A percentile compares a stretch with the other conserved stretches of the same genome.
phyloP scores from a whole-genome alignment of 2,113 vertebrate genomes.

The Istiophorus platypterus region DNA sequence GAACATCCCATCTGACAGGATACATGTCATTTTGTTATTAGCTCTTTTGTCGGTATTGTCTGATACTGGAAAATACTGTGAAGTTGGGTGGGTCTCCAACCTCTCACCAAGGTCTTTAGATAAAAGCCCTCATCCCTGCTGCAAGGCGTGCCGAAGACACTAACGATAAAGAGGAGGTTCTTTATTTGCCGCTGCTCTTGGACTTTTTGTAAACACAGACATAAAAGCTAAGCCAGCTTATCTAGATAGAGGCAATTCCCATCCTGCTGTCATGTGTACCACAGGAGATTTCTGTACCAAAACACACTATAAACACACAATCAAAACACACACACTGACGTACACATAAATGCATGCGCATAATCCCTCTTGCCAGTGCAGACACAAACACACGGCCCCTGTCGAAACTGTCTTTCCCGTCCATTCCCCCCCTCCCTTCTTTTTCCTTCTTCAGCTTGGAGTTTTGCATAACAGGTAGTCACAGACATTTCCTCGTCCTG shows the following conservation, averaged over 20 bases:
- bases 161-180: conserved; percentile 42
- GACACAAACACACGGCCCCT: conserved; percentile 72
- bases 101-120: conserved; percentile 44
- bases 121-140: conserved; percentile 49
- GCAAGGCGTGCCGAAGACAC: conserved; percentile 30
- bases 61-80: conserved; percentile 39
- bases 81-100: conserved; percentile 45
- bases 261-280: conserved; percentile 65
- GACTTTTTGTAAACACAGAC: conserved; percentile 74
- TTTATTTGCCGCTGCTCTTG: conserved; percentile 61
- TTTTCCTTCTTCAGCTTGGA: conserved; percentile 79
- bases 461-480: conserved; percentile 99
- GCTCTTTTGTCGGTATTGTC: conserved; percentile 20
- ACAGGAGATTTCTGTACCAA: conserved; percentile 58
- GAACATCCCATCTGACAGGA: conserved; percentile 5
- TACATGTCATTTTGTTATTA: conserved; percentile 3
- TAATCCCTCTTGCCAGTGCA: conserved; percentile 49
- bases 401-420: conserved; percentile 80
- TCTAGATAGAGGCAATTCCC: conserved; percentile 68
- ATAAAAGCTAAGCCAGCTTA: conserved; percentile 73
- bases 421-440: conserved; percentile 70
- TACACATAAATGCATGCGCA: conserved; percentile 56
- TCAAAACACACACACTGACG: conserved; percentile 44
- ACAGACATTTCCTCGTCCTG: conserved; percentile 99
- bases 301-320: conserved; percentile 62